These are phyloP conservation scores for Scaptomyza flava DNA, from an alignment of 2,888 invertebrate species.

Conservation along the genomic window DNA sequence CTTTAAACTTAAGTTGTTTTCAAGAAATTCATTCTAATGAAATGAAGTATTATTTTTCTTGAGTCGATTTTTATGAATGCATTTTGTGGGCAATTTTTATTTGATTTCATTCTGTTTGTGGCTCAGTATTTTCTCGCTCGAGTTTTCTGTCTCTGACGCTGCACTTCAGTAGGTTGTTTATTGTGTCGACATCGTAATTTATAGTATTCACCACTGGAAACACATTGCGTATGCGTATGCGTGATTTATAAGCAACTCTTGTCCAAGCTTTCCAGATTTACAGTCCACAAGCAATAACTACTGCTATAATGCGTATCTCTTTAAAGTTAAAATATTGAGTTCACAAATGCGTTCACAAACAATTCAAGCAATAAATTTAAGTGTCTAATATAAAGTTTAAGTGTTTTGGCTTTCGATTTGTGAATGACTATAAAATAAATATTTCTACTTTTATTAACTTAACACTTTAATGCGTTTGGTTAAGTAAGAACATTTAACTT, in stretches of 20 bases:
- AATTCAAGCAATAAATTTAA: conserved; percentile 34
- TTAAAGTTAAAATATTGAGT: conserved; percentile 28
- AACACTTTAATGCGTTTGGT: no score
- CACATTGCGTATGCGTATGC: conserved; percentile 72
- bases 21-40: conserved; percentile 23
- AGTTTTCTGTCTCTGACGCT: background rate
- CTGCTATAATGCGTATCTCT: conserved; percentile 21
- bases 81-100: background rate
- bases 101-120: background rate
- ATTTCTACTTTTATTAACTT: no score
- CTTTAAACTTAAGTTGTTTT: no score
- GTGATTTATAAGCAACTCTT: conserved; percentile 63
- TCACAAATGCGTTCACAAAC: background rate
- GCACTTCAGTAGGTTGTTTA: conserved; percentile 56
- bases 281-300: conserved; percentile 32
- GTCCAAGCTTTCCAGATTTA: conserved; percentile 38
- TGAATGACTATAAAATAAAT: background rate
- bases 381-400: conserved; percentile 20
- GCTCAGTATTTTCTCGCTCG: conserved; percentile 13
- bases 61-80: conserved; percentile 1
- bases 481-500: no score
- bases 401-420: conserved; percentile 12
- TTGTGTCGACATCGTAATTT: conserved; percentile 60
- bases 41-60: conserved; percentile 12
- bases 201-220: conserved; percentile 52